phyloP scores from a whole-genome alignment of 2,888 invertebrate genomes.

The Limulus polyphemus region DNA sequence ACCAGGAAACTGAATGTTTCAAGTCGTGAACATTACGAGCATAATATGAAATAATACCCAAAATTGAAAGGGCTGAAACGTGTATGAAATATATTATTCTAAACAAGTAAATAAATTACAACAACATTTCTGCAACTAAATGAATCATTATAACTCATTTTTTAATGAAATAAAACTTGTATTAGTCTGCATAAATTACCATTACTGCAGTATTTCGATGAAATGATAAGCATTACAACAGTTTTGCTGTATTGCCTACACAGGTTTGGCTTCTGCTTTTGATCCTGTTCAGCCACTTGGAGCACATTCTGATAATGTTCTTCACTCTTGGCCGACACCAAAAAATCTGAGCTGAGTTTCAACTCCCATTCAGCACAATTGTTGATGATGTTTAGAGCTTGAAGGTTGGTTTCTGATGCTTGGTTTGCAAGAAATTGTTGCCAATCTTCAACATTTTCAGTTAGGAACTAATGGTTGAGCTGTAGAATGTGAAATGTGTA shows the following conservation, averaged over 20 bases:
- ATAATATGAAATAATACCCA: not conserved
- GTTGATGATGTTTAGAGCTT: slow-evolving; percentile 4
- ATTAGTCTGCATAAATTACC: too few relatives aligned
- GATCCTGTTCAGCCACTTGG: slow-evolving; percentile 1
- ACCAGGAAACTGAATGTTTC: not conserved
- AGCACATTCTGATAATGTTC: slow-evolving; percentile 5
- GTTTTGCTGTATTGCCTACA: too few relatives aligned
- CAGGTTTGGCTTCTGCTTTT: not conserved
- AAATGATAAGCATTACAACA: too few relatives aligned
- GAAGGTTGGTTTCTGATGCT: slow-evolving; percentile 1
- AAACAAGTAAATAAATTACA: too few relatives aligned
- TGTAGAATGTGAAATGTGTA: not conserved
- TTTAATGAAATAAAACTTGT: too few relatives aligned
- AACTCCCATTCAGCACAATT: slow-evolving; percentile 3
- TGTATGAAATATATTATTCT: not conserved
- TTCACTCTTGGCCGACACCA: not conserved
- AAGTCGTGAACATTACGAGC: too few relatives aligned
- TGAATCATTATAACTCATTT: too few relatives aligned
- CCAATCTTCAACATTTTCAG: slow-evolving; percentile 3
- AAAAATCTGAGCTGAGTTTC: slow-evolving; percentile 1
- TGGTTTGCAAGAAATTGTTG: not conserved
- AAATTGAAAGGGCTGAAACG: not conserved
- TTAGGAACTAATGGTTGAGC: not conserved
- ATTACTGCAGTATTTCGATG: too few relatives aligned
- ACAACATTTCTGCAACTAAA: too few relatives aligned